phyloP scores from a whole-genome alignment of 1,140 invertebrate species.

The Drosophila tristis region DNA sequence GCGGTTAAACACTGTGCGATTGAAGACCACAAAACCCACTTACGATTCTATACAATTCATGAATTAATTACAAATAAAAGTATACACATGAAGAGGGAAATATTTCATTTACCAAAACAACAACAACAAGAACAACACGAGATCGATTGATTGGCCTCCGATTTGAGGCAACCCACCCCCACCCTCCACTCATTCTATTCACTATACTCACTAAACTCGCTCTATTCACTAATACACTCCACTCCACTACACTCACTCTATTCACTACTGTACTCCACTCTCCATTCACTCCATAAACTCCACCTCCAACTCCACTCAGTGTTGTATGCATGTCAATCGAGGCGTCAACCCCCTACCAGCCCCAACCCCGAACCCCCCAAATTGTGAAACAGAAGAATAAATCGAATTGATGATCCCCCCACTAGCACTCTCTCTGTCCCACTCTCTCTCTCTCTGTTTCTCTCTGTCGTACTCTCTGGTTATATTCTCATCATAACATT shows the following conservation, averaged over 20 bases:
- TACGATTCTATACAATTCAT: conserved; percentile 38
- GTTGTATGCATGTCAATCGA: conserved; percentile 56
- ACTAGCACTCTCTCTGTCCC: background rate
- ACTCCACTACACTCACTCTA: too few relatives aligned
- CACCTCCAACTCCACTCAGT: conserved; percentile 3
- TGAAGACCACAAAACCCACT: conserved; percentile 16
- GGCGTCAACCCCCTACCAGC: conserved; percentile 9
- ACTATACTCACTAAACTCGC: too few relatives aligned
- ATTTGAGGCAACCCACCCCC: too few relatives aligned
- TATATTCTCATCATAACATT: background rate
- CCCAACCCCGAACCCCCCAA: too few relatives aligned
- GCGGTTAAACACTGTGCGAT: conserved; percentile 21
- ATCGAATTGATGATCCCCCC: conserved; percentile 1
- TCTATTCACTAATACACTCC: too few relatives aligned
- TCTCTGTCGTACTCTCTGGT: conserved; percentile 3
- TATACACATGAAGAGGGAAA: conserved; percentile 48
- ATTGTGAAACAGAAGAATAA: conserved; percentile 1
- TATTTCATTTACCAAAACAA: conserved; percentile 37
- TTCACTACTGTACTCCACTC: too few relatives aligned
- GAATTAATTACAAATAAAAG: conserved; percentile 47
- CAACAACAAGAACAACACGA: background rate
- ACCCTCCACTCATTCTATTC: background rate
- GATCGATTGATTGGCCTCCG: too few relatives aligned
- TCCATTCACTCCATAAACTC: background rate
- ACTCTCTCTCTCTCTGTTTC: background rate